Conservation (phyloP, 2,113 vertebrate genomes). For the Sardina pilchardus region DNA sequence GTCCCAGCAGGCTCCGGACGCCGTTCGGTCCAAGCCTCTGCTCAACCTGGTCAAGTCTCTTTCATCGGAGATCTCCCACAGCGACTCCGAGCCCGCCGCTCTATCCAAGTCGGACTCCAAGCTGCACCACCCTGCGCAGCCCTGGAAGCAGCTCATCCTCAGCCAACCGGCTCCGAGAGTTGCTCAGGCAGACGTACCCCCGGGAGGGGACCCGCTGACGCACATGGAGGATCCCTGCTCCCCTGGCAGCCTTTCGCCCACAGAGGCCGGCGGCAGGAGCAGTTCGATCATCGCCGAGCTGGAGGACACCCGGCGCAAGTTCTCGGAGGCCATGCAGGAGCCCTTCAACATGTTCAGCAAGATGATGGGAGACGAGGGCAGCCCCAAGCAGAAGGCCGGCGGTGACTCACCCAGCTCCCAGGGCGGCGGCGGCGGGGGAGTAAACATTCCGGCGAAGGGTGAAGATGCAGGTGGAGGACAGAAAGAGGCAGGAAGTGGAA, state of each 20-base stretch:
- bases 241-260: not conserved
- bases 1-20: not conserved
- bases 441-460: not conserved
- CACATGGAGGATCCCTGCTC: not conserved
- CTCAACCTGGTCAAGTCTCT: not conserved
- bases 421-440: slow-evolving; percentile 61
- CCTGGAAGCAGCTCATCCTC: slow-evolving; percentile 64
- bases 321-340: slow-evolving; percentile 81
- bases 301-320: slow-evolving; percentile 78
- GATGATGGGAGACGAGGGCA: slow-evolving; percentile 81
- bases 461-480: slow-evolving; percentile 23
- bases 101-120: slow-evolving; percentile 76
- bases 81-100: slow-evolving; percentile 64
- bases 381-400: slow-evolving; percentile 60
- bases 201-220: not conserved
- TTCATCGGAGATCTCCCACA: slow-evolving; percentile 52
- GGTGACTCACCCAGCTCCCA: slow-evolving; percentile 49
- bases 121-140: slow-evolving; percentile 65
- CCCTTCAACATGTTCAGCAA: slow-evolving; percentile 81
- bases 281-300: slow-evolving; percentile 61
- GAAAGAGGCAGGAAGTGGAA: slow-evolving; percentile 31
- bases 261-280: not conserved
- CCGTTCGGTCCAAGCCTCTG: not conserved
- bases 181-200: slow-evolving; percentile 47
- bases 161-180: slow-evolving; percentile 54